Evolutionary conservation across 1,140 invertebrate species (phyloP).

Genomic region (Asobara japonica): DNA sequence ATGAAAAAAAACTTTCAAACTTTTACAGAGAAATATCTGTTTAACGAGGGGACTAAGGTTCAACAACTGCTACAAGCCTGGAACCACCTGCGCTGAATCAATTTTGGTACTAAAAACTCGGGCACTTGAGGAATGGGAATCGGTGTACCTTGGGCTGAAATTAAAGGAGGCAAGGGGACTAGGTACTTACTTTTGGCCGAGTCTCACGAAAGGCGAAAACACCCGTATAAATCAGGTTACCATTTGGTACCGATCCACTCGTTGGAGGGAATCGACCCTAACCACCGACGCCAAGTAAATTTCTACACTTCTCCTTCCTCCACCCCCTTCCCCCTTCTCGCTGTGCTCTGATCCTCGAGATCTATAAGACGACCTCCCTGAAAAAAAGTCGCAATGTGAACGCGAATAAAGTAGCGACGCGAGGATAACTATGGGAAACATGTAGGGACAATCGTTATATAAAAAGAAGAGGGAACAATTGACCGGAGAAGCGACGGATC

Average conservation of each 20-base stretch:
- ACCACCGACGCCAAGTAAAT: slow-evolving; percentile 42
- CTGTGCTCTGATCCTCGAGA: neutral
- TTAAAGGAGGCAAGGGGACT: neutral
- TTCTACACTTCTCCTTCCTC: slow-evolving; percentile 23
- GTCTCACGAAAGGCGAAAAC: slow-evolving; percentile 40
- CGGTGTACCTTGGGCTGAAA: neutral
- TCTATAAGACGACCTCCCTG: too few relatives aligned
- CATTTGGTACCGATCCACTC: slow-evolving; percentile 42
- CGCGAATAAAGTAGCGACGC: too few relatives aligned
- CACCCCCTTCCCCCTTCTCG: neutral
- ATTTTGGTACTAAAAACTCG: neutral
- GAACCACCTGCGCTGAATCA: slow-evolving; percentile 5
- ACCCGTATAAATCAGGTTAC: slow-evolving; percentile 53
- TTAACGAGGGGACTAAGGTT: neutral
- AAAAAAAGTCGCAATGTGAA: too few relatives aligned
- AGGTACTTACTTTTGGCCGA: neutral
- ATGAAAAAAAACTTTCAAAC: neutral
- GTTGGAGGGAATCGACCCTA: slow-evolving; percentile 35
- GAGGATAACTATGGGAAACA: too few relatives aligned
- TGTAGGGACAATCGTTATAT: too few relatives aligned
- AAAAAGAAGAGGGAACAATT: too few relatives aligned
- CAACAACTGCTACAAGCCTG: neutral
- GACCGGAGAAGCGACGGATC: too few relatives aligned
- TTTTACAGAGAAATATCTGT: neutral
- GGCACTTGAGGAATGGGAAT: neutral